phyloP scores from a whole-genome alignment of 2,113 vertebrate genomes.

The Mustela nigripes region DNA sequence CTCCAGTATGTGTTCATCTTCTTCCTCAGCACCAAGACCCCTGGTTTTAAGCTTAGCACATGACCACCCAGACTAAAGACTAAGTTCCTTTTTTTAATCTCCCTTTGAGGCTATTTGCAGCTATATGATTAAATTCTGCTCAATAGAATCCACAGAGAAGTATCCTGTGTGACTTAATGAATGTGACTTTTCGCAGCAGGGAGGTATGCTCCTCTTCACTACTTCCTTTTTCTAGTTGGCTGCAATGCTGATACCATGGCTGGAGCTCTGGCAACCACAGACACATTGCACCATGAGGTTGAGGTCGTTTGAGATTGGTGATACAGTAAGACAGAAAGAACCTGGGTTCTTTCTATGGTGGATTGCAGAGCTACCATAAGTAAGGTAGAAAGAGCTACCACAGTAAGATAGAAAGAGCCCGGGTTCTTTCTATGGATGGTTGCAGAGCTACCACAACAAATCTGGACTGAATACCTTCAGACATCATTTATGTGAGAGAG shows the following conservation, averaged over 20 bases:
- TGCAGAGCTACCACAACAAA: not conserved
- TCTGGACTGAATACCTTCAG: not conserved
- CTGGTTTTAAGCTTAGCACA: not conserved
- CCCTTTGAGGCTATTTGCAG: not conserved
- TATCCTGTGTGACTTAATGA: not conserved
- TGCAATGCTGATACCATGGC: not conserved
- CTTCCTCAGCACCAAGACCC: not conserved
- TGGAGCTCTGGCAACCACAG: slow-evolving; percentile 4
- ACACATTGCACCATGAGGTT: not conserved
- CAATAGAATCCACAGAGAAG: not conserved
- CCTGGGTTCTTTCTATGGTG: not conserved
- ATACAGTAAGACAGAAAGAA: not conserved
- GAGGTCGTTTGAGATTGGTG: not conserved
- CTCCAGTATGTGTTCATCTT: not conserved
- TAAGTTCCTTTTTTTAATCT: not conserved
- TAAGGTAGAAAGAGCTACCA: too few species aligned
- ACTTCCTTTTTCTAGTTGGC: not conserved
- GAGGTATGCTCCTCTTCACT: not conserved
- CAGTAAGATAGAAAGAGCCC: not conserved
- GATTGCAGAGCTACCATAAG: not conserved
- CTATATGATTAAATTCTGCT: not conserved
- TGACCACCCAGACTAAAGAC: not conserved
- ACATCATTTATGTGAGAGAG: not conserved
- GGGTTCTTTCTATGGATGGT: not conserved
- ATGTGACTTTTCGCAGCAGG: not conserved